Percentiles rank a stretch among this genome's conserved stretches.
Conservation (phyloP, 2,888 invertebrate genomes). For the Fabriciana adippe region DNA sequence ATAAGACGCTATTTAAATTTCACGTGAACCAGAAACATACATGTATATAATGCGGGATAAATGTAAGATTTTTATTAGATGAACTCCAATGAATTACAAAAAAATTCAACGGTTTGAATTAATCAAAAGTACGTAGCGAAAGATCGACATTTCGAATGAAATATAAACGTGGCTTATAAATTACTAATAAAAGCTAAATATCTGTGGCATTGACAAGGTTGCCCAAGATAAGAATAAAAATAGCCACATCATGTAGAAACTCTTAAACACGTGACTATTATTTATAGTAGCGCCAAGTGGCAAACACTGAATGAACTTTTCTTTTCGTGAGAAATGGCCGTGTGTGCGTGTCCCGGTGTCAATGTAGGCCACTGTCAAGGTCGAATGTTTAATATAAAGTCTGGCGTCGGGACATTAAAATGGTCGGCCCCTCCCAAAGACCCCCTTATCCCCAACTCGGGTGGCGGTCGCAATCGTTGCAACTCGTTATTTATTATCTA, state of each 20-base stretch:
- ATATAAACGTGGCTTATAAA: slow-evolving; percentile 19
- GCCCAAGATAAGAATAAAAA: slow-evolving; percentile 41
- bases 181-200: slow-evolving; percentile 17
- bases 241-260: slow-evolving; percentile 35
- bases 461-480: slow-evolving; percentile 78
- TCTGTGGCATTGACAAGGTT: slow-evolving; percentile 45
- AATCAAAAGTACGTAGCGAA: neutral
- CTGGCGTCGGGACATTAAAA: slow-evolving; percentile 82
- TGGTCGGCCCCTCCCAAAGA: slow-evolving; percentile 77
- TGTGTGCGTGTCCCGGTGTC: slow-evolving; percentile 79
- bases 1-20: no score
- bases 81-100: neutral
- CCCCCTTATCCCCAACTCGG: slow-evolving; percentile 70
- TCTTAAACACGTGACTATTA: slow-evolving; percentile 71
- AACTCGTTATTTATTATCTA: slow-evolving; percentile 81
- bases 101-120: neutral
- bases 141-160: neutral
- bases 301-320: slow-evolving; percentile 77
- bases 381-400: slow-evolving; percentile 83
- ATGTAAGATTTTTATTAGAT: no score
- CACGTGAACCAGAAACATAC: no score
- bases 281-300: slow-evolving; percentile 72
- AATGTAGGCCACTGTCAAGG: slow-evolving; percentile 82
- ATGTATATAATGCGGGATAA: no score
- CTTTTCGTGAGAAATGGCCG: slow-evolving; percentile 75